phyloP scores from a whole-genome alignment of 2,113 vertebrate genomes.

The Formicarius rufipectus region DNA sequence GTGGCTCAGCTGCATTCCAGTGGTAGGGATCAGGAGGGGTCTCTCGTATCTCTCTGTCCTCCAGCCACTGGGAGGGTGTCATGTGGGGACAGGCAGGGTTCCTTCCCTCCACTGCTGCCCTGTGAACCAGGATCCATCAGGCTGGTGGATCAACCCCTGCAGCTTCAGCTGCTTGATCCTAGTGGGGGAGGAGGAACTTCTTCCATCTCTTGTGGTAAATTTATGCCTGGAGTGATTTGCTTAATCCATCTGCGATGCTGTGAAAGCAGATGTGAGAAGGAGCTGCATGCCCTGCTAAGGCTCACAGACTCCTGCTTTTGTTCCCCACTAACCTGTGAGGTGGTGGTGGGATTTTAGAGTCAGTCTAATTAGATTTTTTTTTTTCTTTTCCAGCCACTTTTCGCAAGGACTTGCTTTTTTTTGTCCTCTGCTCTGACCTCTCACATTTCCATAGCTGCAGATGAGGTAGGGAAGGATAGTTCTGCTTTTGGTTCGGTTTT shows the following conservation, averaged over 20 bases:
- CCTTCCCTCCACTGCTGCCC: not conserved
- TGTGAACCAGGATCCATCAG: accelerated
- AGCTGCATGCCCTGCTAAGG: not conserved
- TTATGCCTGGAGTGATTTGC: not conserved
- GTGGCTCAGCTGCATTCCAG: not conserved
- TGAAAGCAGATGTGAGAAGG: not conserved
- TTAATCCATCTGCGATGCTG: not conserved
- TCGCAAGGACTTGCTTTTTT: not conserved
- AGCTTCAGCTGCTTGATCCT: not conserved
- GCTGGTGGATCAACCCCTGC: not conserved
- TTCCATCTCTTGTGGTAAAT: not conserved
- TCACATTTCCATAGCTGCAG: not conserved
- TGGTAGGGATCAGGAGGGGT: not conserved
- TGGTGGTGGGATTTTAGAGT: not conserved
- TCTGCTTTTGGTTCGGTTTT: not conserved
- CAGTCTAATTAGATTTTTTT: not conserved
- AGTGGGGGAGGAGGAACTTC: not conserved
- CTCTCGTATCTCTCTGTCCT: not conserved
- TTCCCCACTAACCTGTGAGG: not conserved
- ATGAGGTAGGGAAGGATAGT: not conserved
- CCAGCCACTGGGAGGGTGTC: not conserved
- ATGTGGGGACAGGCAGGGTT: accelerated
- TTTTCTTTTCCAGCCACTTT: not conserved
- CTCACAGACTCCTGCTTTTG: not conserved
- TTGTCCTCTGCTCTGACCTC: not conserved